Base-by-base conservation (phyloP, 2,888 invertebrate genomes). In the Caenorhabditis wallacei region DNA sequence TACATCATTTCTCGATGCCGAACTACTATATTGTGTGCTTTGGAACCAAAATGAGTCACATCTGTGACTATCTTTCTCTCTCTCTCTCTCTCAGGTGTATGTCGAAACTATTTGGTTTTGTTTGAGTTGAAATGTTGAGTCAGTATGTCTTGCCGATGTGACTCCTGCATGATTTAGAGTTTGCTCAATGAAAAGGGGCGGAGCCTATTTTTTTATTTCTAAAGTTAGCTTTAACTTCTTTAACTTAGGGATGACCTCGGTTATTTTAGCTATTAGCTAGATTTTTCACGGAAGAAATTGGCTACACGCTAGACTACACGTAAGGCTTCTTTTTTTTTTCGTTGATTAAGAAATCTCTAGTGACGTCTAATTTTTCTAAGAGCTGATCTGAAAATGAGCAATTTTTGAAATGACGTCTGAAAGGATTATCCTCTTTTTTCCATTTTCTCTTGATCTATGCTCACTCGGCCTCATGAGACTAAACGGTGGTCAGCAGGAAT, bases 101-200 rank as follows among this genome's bases (percentile, higher is more conserved):
- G 18, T 43, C 4, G 48, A 59, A 66, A 66, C 56, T 75, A 46
- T 74, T 74, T 74, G 74, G 54, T 66, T n/a, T 75, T 75, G 20
- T 59, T 40, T 59, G 40, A 40, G 48, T 48, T 48, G 18, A 7
- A 35, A 26, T 18, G 24, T 59, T 72, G 51, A 72, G 37, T 63
- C 61, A 69, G 26, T n/a, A 18, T 2, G 46, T 43, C 43, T 43
- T 43, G 43, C 5, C 2, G 5, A 10, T 43, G 13, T 48, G 46
- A 48, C 46, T 48, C 46, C 46, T 18, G 46, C 46, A 48, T 48
- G 46, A 48, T 48, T 48, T 48, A 48, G 13, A 48, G 46, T 48
- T 48, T 48, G 46, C 46, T 18, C n/a, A 18, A 13, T 3, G 3
- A 13, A 13, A 7, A 8, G 46, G 18, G 46, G 46, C 18, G 46